Conservation (phyloP, 2,113 vertebrate species). For the Stegostoma tigrinum region DNA sequence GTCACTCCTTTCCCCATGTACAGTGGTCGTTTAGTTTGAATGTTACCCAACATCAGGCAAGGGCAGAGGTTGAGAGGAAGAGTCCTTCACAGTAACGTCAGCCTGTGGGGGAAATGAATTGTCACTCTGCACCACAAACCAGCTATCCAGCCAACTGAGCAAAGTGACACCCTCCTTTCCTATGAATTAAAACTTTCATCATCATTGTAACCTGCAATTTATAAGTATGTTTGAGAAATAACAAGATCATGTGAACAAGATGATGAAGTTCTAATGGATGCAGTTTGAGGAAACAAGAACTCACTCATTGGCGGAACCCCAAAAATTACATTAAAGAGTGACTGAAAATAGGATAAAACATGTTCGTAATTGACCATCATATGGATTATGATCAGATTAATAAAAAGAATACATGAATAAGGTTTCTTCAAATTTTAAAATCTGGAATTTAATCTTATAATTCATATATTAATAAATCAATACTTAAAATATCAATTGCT, state of each 20-base stretch:
- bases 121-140: no score
- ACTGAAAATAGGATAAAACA: not conserved
- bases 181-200: not conserved
- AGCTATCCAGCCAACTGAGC: no score
- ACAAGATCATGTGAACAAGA: not conserved
- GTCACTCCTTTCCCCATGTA: not conserved
- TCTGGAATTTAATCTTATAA: not conserved
- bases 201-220: not conserved
- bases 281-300: not conserved
- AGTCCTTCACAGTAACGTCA: no score
- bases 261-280: not conserved
- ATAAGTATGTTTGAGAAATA: not conserved
- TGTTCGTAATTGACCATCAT: not conserved
- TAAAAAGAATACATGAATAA: not conserved
- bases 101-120: no score
- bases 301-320: not conserved
- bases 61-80: no score
- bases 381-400: not conserved
- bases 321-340: not conserved
- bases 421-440: not conserved
- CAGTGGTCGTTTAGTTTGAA: no score
- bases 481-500: not conserved
- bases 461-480: not conserved
- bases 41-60: no score
- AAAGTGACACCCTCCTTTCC: not conserved